A percentile compares a stretch with the other conserved stretches of the same genome.
These are phyloP conservation scores for Thymallus thymallus DNA, from an alignment of 2,113 vertebrate genomes.

Conservation along the genomic window DNA sequence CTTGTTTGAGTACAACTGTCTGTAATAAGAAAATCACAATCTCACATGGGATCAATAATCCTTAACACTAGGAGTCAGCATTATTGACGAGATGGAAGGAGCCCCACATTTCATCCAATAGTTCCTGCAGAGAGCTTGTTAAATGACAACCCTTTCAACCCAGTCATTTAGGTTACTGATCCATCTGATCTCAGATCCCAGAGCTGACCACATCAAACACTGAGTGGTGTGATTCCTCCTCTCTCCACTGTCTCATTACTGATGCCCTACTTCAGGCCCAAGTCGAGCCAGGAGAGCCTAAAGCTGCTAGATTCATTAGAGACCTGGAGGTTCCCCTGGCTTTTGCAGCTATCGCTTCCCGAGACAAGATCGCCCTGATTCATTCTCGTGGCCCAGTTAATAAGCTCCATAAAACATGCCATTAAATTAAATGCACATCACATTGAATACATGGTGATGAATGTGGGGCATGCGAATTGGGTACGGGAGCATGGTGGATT, in stretches of 20 bases:
- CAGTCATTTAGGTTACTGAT: neutral
- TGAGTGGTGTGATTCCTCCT: neutral
- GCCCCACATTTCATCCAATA: neutral
- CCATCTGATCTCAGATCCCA: neutral
- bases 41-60: neutral
- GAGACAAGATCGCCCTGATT: constrained; percentile 60
- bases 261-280: constrained; percentile 66
- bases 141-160: neutral
- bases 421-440: constrained; percentile 41
- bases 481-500: too few relatives aligned
- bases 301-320: constrained; percentile 64
- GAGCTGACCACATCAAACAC: neutral
- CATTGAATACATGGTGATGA: too few relatives aligned
- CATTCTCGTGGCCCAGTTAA: constrained; percentile 54
- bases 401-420: constrained; percentile 65
- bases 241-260: constrained; percentile 48
- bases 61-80: neutral
- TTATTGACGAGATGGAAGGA: neutral
- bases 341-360: constrained; percentile 40
- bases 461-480: too few relatives aligned
- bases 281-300: constrained; percentile 61
- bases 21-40: neutral
- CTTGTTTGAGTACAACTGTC: too few relatives aligned
- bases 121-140: neutral
- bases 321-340: too few relatives aligned